Base-by-base conservation (phyloP, 1,140 invertebrate species). In the Penaeus japonicus region DNA sequence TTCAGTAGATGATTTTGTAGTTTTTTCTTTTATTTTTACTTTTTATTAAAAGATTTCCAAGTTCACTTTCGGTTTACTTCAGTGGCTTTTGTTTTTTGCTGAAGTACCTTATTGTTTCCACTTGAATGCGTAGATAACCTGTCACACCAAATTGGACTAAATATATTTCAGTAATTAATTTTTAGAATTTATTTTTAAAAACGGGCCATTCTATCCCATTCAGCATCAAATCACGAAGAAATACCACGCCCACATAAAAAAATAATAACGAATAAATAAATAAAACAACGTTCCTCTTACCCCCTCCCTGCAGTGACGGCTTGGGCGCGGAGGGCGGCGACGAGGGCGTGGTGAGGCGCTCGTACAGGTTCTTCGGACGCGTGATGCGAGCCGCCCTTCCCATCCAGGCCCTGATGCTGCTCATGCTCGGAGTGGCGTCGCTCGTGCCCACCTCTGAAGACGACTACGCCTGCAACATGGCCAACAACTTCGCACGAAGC, bases 331-430 rank as follows among this genome's bases (percentile, higher is more conserved):
- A 80, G n/a, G 94, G 93, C 90, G 94, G 94, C 91, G 94, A 95
- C 91, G 94, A 94, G 83, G 94, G 95, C 90, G 94, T 95, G 81
- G 93, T 97, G 90, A 93, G 94, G 62, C 95, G 96, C 91, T 95
- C 96, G 90, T 95, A 95, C 91, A 94, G 95, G 73, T 98, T 97
- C 94, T 94, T 98, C 91, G 95, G 96, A 89, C 95, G 97, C 91
- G 97, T 98, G 84, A 94, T 97, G 86, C 94, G 97, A 91, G 96
- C 97, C 55, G 98, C 97, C 20, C 93, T 99, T 89, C 97, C 97
- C 47, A 96, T 99, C 91, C 93, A 94, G 87, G 92, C 92, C 39
- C 93, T 98, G 89, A 96, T 98, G 94, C 93, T 98, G 91, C 93
- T 98, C 85, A 94, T 98, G 91, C 94, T 99, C 91, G 97, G 97